Conservation (phyloP, 2,888 invertebrate genomes). For the Synanthedon tipuliformis region DNA sequence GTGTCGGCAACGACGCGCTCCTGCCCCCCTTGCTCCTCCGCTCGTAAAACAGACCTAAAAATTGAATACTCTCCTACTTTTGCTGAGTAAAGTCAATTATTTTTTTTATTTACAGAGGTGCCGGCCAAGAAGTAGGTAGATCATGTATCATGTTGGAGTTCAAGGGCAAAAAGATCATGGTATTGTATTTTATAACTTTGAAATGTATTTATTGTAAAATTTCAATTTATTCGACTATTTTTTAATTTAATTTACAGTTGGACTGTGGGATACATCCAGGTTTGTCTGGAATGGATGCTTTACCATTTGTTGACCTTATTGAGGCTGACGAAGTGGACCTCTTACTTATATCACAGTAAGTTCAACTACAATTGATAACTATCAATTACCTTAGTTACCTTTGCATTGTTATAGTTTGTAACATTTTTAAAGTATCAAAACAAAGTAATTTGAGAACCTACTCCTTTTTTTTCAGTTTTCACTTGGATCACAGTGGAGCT, state of each 20-base stretch:
- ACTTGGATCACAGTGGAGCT: constrained; percentile 98
- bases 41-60: too few relatives aligned
- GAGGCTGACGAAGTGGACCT: constrained; percentile 98
- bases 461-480: constrained; percentile 78
- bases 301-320: constrained; percentile 97
- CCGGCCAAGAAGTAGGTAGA: constrained; percentile 98
- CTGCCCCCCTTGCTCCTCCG: too few relatives aligned
- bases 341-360: constrained; percentile 92
- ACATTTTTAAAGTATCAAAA: background rate
- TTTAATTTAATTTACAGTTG: constrained; percentile 62
- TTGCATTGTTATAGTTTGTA: background rate
- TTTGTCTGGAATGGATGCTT: constrained; percentile 94
- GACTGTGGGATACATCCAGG: constrained; percentile 99
- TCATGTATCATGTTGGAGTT: constrained; percentile 99
- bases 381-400: too few relatives aligned
- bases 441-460: too few relatives aligned
- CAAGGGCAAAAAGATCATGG: constrained; percentile 99
- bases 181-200: constrained; percentile 19
- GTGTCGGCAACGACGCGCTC: too few relatives aligned
- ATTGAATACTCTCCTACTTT: too few relatives aligned
- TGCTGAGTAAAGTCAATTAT: too few relatives aligned
- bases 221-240: too few relatives aligned
- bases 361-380: constrained; percentile 6
- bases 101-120: constrained; percentile 74
- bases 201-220: background rate